Percentiles rank a stretch among this genome's conserved stretches.
Evolutionary conservation across 2,113 vertebrate species (phyloP).

Genomic region (cattle (Bos taurus)): DNA sequence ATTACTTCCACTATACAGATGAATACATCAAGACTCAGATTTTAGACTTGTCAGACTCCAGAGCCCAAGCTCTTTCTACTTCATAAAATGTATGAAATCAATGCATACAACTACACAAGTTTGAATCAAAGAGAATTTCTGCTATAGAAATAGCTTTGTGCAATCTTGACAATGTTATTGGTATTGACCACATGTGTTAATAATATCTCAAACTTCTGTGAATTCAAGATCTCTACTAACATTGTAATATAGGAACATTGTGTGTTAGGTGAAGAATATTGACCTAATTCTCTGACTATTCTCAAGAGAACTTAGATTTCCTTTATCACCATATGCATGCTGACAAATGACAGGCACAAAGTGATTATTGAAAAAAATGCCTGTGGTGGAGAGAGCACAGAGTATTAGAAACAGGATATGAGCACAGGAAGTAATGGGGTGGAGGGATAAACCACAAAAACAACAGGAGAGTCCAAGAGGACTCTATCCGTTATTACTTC

Average conservation of each 20-base stretch:
- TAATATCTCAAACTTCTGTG: background rate
- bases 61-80: background rate
- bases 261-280: background rate
- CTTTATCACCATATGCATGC: background rate
- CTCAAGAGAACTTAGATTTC: background rate
- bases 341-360: background rate
- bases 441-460: background rate
- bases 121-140: background rate
- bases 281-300: background rate
- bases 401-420: background rate
- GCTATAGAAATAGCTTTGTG: background rate
- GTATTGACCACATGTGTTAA: background rate
- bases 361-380: background rate
- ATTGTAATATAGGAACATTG: background rate
- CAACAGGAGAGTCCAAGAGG: background rate
- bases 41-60: background rate
- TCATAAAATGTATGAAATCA: background rate
- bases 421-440: rapidly evolving
- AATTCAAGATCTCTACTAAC: background rate
- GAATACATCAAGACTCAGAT: background rate
- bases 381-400: background rate
- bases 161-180: background rate
- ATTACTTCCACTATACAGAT: background rate
- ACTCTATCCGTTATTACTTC: background rate
- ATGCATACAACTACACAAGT: background rate